A percentile compares a stretch with the other conserved stretches of the same genome.
Evolutionary conservation across 2,113 vertebrate genomes (phyloP).

Genomic region (Alethe castanea): DNA sequence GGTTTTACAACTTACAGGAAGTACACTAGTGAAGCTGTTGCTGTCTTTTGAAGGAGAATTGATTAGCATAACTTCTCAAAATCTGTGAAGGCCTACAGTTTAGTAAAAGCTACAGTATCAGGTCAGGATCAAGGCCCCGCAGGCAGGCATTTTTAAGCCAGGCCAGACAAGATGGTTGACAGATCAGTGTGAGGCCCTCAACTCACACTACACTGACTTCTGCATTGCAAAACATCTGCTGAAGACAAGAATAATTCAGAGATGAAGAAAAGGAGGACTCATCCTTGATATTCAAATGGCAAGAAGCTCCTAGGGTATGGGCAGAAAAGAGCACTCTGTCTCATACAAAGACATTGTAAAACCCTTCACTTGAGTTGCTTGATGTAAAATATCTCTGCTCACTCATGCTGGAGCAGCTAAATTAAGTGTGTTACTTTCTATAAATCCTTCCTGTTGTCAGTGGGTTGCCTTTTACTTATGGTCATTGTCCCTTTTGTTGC

Average conservation of each 20-base stretch:
- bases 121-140: not conserved
- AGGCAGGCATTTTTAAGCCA: not conserved
- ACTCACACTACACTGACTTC: not conserved
- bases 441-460: slow-evolving; percentile 44
- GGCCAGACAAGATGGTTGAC: not conserved
- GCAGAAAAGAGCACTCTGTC: not conserved
- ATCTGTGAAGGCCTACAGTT: not conserved
- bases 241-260: not conserved
- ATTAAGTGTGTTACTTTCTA: not conserved
- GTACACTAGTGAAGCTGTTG: not conserved
- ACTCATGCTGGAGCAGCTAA: not conserved
- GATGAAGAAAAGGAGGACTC: not conserved
- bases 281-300: not conserved
- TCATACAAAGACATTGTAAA: not conserved
- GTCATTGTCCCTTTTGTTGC: slow-evolving; percentile 15
- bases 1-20: not conserved
- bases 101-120: not conserved
- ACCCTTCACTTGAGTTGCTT: not conserved
- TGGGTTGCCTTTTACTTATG: slow-evolving; percentile 34
- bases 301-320: not conserved
- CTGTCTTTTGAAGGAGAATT: not conserved
- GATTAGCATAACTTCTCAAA: not conserved
- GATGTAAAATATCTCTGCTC: not conserved
- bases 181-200: not conserved
- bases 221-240: not conserved